These are phyloP conservation scores for Drosophila azteca DNA, from an alignment of 1,140 invertebrate genomes.

Conservation along the genomic window DNA sequence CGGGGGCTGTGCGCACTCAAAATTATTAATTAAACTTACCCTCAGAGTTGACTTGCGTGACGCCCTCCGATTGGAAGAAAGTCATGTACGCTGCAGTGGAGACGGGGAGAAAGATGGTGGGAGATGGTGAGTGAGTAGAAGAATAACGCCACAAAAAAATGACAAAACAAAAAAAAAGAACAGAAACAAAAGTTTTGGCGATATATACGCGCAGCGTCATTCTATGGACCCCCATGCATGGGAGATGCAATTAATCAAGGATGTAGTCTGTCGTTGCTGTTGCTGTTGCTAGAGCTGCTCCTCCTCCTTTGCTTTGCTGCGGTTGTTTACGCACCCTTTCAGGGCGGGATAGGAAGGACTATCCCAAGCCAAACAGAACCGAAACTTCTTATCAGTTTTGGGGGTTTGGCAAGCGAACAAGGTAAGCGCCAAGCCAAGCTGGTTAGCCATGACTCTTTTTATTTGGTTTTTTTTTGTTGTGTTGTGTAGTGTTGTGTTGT, in stretches of 20 bases:
- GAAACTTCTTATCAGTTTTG: slow-evolving; percentile 60
- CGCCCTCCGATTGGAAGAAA: slow-evolving; percentile 61
- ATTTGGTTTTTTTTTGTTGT: too few relatives aligned
- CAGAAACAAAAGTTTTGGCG: slow-evolving; percentile 22
- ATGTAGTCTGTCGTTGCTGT: slow-evolving; percentile 21
- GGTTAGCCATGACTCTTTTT: slow-evolving; percentile 25
- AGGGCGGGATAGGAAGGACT: background rate
- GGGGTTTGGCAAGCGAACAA: slow-evolving; percentile 50
- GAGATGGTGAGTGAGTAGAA: slow-evolving; percentile 5
- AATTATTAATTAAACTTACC: slow-evolving; percentile 83
- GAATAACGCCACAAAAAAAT: background rate
- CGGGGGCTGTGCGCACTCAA: slow-evolving; percentile 45
- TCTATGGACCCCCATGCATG: slow-evolving; percentile 21
- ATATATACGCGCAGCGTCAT: slow-evolving; percentile 2
- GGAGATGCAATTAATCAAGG: slow-evolving; percentile 51
- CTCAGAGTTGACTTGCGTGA: slow-evolving; percentile 74
- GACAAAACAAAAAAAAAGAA: slow-evolving; percentile 29
- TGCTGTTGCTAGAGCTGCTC: background rate
- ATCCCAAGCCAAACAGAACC: slow-evolving; percentile 22
- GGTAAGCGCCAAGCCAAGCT: slow-evolving; percentile 32
- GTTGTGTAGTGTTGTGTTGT: too few relatives aligned
- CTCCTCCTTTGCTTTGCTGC: background rate
- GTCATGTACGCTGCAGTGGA: slow-evolving; percentile 68
- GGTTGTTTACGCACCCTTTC: background rate
- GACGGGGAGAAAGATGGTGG: slow-evolving; percentile 19